Base-by-base conservation (phyloP, 2,888 invertebrate genomes). In the Torymus tubicola region DNA sequence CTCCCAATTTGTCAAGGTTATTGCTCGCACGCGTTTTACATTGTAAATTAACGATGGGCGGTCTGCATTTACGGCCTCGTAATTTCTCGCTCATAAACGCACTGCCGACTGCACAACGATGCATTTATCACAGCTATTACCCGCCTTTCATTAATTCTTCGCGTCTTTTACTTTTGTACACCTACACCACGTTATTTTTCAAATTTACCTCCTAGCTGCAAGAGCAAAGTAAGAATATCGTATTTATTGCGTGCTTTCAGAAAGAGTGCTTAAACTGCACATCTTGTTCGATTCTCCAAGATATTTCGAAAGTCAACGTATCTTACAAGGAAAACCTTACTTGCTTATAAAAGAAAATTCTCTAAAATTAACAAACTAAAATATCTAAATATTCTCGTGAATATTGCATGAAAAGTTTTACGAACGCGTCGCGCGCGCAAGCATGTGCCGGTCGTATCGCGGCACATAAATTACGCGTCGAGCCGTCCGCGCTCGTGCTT, bases 391-490 rank as follows among this genome's bases (percentile, higher is more conserved):
- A 53, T 72, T 14, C 61, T 21, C 58, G 21, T 24, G 55, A 14
- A 55, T 55, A 55, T 68, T 42, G 21, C 21, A 42, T 42, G 42
- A 42, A 42, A 42, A 8, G 71, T 61, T 71, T 52, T 16, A 55
- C 52, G 64, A 31, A 42, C 13, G 61, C n/a, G 13, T 14, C 21
- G 21, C 42, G 64, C 53, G n/a, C 63, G 69, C 5, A 11, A 10
- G 57, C 8, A n/a, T 16, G 71, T 52, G 71, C 12, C 61, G 52
- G 21, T 61, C 21, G 53, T 76, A 77, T 77, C 70, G 70, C 13
- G 63, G 70, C 64, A 57, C 77, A 77, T 70, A 77, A 77, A 77
- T 77, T 78, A 72, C 31, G 50, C 68, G 58, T 68, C 73, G 14
- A 16, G 8, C 63, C 64, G 53, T 50, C 53, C 42, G n/a, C 53